Percentiles rank a stretch among this genome's conserved stretches.
These are phyloP conservation scores for Myotis pilosus DNA, from an alignment of 2,797 vertebrate genomes.

Conservation along the genomic window DNA sequence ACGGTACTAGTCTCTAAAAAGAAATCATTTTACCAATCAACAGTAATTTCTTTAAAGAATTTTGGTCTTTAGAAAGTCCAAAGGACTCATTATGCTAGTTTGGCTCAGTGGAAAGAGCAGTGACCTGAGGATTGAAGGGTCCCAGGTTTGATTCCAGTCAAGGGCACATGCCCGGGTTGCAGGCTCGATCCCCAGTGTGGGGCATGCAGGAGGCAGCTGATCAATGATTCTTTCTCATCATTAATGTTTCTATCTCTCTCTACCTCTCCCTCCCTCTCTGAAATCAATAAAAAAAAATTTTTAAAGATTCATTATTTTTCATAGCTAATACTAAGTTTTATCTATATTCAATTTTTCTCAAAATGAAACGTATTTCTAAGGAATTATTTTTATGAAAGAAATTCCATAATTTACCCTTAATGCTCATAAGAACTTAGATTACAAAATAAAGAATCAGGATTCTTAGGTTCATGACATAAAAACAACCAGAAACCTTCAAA, in stretches of 20 bases:
- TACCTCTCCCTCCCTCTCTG: no score
- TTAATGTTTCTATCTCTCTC: no score
- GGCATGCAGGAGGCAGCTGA: no score
- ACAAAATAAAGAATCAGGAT: conserved; percentile 21
- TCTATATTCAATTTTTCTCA: background rate
- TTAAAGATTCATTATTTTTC: background rate
- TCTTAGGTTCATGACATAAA: conserved; percentile 13
- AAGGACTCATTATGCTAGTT: no score
- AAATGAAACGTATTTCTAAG: background rate
- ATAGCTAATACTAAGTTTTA: background rate
- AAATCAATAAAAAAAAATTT: background rate
- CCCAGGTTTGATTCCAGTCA: no score
- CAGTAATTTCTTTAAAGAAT: background rate
- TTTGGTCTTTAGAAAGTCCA: background rate
- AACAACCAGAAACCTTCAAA: background rate
- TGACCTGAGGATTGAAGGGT: no score
- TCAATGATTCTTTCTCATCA: no score
- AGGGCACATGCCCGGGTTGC: no score
- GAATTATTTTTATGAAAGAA: background rate
- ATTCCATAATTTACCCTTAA: conserved; percentile 10
- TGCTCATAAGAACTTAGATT: background rate
- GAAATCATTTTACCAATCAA: background rate
- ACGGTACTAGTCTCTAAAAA: background rate
- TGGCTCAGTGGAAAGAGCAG: no score
- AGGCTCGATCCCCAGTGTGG: no score